Conservation (phyloP, 2,797 vertebrate species). For the Crypturellus tataupa region DNA sequence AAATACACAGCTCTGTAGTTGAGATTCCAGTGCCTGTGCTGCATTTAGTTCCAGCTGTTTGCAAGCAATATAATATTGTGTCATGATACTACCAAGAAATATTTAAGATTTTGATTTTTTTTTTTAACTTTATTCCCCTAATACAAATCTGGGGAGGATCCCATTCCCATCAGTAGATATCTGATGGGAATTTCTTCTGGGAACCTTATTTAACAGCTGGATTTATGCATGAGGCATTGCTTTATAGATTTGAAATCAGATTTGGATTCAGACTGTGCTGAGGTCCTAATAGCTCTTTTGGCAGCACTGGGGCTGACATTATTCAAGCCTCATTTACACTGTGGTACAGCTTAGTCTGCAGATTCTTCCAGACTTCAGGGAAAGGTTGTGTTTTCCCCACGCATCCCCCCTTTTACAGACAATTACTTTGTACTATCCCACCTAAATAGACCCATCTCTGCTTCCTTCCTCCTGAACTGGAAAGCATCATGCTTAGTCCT, state of each 20-base stretch:
- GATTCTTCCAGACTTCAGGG: neutral
- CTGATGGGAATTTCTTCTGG: neutral
- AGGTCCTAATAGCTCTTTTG: conserved; percentile 34
- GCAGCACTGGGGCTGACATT: neutral
- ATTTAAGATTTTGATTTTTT: neutral
- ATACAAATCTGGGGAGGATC: neutral
- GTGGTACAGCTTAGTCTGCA: neutral
- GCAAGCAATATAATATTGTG: neutral
- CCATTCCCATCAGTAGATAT: too few relatives aligned
- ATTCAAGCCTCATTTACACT: neutral
- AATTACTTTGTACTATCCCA: neutral
- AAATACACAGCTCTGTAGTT: neutral
- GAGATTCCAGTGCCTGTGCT: neutral
- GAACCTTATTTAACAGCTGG: neutral
- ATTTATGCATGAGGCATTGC: neutral
- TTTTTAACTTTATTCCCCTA: neutral
- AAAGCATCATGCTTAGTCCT: neutral
- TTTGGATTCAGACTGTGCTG: neutral
- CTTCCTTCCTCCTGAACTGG: neutral
- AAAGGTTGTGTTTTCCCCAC: neutral
- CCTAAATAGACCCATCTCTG: neutral
- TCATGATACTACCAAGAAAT: neutral
- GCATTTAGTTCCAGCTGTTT: neutral
- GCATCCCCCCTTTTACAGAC: neutral
- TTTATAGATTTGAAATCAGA: conserved; percentile 17